Evolutionary conservation across 2,888 invertebrate genomes (phyloP), one percentile per base, ranked within the genome.

Genomic region (Rhingia rostrata): DNA sequence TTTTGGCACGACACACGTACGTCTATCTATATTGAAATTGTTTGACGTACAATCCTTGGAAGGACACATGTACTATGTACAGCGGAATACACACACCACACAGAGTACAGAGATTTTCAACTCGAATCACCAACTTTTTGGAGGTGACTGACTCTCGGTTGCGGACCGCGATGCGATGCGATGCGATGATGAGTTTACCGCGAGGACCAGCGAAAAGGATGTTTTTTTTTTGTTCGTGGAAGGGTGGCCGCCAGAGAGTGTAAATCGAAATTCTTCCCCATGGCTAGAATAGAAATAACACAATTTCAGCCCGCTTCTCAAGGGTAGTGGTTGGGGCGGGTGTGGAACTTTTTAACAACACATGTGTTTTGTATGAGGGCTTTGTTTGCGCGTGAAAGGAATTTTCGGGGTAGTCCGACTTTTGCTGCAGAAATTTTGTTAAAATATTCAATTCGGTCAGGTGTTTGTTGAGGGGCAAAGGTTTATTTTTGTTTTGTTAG

Each of bases 381-480:
- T 84, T 79, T 84, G 74, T 79, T 84, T 79, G 84, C 74, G 84
- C 84, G 84, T 84, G 74, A 84, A 84, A 84, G 74, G 74, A 84
- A 84, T 79, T 84, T 84, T 84, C 79, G 49, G 64, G 63, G 45
- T 47, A 49, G 53, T 61, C 54, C 80, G 41, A 67, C 69, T 70
- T 60, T 64, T 30, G 47, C 7, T 64, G 9, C 64, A 66, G 64
- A 64, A 30, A 79, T 69, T 69, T 84, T 79, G 84, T 74, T 75
- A 80, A 84, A 78, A 78, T 83, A 83, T 83, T 83, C 83, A 78
- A 83, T 83, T 83, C 79, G 84, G 84, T 84, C 84, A 79, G 84
- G 84, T 84, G 84, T 70, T 84, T 75, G 84, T 43, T 37, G 22
- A 22, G 64, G 64, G 37, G 63, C 30, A 45, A 35, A 12, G 39